These are phyloP conservation scores for Heterotis niloticus DNA, from an alignment of 2,113 vertebrate species.

Conservation along the genomic window DNA sequence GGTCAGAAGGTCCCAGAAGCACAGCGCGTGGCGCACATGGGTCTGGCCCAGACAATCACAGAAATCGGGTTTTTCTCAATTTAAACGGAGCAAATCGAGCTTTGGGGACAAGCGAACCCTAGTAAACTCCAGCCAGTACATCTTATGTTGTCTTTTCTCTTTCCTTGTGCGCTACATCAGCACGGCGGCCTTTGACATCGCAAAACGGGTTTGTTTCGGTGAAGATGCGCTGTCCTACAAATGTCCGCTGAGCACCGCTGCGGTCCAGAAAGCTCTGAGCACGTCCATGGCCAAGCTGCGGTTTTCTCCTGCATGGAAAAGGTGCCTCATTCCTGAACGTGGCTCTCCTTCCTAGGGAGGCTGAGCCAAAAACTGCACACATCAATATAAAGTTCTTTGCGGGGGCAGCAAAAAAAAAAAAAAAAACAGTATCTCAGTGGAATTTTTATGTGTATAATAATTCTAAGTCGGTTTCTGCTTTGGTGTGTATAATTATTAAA, in stretches of 20 bases:
- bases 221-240: neutral
- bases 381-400: constrained; percentile 36
- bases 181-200: too few relatives aligned
- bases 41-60: too few relatives aligned
- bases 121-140: constrained; percentile 37
- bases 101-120: constrained; percentile 27
- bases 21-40: too few relatives aligned
- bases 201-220: constrained; percentile 15
- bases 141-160: too few relatives aligned
- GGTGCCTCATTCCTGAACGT: constrained; percentile 53
- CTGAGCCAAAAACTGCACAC: constrained; percentile 55
- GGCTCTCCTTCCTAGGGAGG: constrained; percentile 36
- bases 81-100: constrained; percentile 38
- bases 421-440: constrained; percentile 40
- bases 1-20: too few relatives aligned
- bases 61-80: constrained; percentile 23
- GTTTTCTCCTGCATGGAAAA: constrained; percentile 34
- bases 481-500: too few relatives aligned
- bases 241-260: neutral
- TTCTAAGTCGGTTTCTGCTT: too few relatives aligned
- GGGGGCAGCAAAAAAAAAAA: constrained; percentile 42
- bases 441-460: neutral
- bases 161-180: too few relatives aligned
- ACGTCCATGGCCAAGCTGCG: constrained; percentile 25
- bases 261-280: neutral